A percentile compares a stretch with the other conserved stretches of the same genome.
These are phyloP conservation scores for Laticauda colubrina DNA, from an alignment of 2,113 vertebrate species.

Conservation along the genomic window DNA sequence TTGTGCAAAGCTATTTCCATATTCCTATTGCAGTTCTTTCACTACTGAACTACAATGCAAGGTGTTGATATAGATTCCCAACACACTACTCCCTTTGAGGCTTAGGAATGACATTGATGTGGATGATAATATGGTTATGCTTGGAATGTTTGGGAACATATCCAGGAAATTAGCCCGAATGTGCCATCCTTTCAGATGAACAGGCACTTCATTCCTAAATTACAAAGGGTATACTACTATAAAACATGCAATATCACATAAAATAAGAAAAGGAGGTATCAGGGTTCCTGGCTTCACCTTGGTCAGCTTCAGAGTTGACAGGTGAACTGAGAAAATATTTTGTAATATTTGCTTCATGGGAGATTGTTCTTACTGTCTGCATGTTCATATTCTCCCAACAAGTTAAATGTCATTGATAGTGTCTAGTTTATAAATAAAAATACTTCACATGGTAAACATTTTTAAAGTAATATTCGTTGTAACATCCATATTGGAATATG, in stretches of 20 bases:
- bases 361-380: not conserved
- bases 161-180: not conserved
- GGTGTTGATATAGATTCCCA: not conserved
- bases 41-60: not conserved
- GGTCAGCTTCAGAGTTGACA: too few relatives aligned
- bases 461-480: not conserved
- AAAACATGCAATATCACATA: not conserved
- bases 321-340: not conserved
- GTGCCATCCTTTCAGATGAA: not conserved
- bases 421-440: not conserved
- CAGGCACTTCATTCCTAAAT: not conserved
- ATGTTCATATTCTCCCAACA: too few relatives aligned
- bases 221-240: not conserved
- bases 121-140: not conserved
- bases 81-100: not conserved
- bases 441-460: not conserved
- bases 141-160: not conserved
- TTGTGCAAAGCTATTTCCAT: conserved; percentile 14
- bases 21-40: not conserved
- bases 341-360: not conserved
- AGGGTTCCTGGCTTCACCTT: too few relatives aligned
- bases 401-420: not conserved
- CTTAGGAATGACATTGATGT: conserved; percentile 31
- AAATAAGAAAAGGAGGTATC: not conserved
- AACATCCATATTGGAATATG: not conserved